These are phyloP conservation scores for Hormaphis cornu DNA, from an alignment of 1,140 invertebrate species.

Conservation along the genomic window DNA sequence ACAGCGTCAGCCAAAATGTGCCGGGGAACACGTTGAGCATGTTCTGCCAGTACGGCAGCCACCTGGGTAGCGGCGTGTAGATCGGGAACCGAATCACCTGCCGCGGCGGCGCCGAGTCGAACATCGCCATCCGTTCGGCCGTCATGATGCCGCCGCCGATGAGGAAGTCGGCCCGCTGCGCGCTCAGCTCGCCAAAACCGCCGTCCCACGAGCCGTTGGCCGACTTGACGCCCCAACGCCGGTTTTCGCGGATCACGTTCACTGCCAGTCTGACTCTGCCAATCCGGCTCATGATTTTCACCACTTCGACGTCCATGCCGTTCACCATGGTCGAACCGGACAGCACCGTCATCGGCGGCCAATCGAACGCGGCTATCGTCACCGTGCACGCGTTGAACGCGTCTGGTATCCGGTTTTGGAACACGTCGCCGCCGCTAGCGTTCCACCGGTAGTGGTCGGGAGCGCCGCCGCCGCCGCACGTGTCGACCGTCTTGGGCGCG, in stretches of 20 bases:
- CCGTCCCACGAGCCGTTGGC: conserved; percentile 1
- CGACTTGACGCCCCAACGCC: neutral
- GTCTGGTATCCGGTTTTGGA: neutral
- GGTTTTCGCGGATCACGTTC: neutral
- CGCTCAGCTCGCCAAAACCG: neutral
- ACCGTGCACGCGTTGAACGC: neutral
- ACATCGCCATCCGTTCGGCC: neutral
- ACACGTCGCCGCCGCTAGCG: neutral
- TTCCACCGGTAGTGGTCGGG: neutral
- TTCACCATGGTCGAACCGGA: neutral
- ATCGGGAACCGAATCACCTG: neutral
- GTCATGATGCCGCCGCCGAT: neutral
- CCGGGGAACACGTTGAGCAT: neutral
- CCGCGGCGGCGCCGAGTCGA: neutral
- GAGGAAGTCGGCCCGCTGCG: neutral
- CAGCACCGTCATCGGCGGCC: neutral
- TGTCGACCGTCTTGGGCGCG: neutral
- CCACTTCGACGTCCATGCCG: neutral
- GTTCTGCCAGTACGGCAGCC: conserved; percentile 11
- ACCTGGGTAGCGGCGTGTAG: neutral
- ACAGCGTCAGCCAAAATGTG: neutral
- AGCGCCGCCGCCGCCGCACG: neutral
- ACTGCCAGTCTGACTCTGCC: neutral
- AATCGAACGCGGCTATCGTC: neutral
- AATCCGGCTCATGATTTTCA: neutral